phyloP scores from a whole-genome alignment of 1,140 invertebrate species.

The Condylostylus longicornis region DNA sequence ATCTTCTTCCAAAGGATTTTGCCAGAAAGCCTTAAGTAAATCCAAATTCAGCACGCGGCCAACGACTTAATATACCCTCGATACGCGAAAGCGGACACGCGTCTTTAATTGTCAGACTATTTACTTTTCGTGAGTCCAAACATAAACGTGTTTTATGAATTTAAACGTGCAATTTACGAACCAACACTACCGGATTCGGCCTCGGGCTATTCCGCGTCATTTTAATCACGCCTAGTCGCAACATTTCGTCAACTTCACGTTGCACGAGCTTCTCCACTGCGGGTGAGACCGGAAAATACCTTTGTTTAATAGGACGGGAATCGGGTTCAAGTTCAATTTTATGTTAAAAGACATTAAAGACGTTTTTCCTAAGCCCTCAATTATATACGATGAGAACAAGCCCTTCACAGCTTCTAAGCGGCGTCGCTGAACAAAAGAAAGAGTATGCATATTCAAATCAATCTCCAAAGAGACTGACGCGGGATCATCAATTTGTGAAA shows the following conservation, averaged over 20 bases:
- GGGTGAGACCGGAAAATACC: conserved; percentile 1
- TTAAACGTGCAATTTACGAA: no score
- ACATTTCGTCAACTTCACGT: not conserved
- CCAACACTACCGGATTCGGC: not conserved
- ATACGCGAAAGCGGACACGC: conserved; percentile 14
- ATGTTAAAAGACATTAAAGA: no score
- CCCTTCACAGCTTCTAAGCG: no score
- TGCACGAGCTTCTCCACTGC: not conserved
- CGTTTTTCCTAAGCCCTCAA: no score
- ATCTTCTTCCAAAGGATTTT: conserved; percentile 13
- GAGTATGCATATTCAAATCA: no score
- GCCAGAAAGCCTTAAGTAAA: conserved; percentile 16
- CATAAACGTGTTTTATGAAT: conserved; percentile 12
- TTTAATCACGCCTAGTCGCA: not conserved
- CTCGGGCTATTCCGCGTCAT: not conserved
- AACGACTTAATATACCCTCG: conserved; percentile 20
- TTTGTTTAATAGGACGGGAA: conserved; percentile 1
- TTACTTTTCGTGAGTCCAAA: conserved; percentile 26
- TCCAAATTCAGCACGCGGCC: conserved; percentile 19
- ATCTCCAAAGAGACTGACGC: no score
- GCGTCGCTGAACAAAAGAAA: no score
- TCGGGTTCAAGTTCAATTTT: no score
- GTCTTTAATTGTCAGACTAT: conserved; percentile 24
- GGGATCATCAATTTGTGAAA: no score
- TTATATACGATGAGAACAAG: no score